Base-by-base conservation (phyloP, 2,888 invertebrate species). In the Fragum fragum region DNA sequence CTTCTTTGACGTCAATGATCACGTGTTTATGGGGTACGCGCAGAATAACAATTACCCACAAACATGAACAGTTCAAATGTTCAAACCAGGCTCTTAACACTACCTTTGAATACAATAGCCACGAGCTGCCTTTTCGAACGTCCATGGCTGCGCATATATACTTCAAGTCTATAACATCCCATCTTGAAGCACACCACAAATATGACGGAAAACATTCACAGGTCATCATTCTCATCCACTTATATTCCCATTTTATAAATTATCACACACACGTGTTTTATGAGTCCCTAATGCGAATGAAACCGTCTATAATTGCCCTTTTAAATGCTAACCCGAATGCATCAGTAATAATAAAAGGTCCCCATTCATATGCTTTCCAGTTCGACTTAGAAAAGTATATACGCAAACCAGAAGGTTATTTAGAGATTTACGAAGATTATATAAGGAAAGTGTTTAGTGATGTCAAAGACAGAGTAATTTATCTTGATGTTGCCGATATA, bases 121-220 rank as follows among this genome's bases (percentile, higher is more conserved):
- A 68, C 23, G 39, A 36, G n/a, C 66, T 68, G 1, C 66, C 66
- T 21, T 68, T 68, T n/a, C n/a, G 39, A 1, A 68, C 66, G 5
- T 21, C 21, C 5, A 21, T 39, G 21, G 42, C 26, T 5, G 26
- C 11, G n/a, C 57, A 23, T 23, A 21, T 11, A 26, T 57, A 21
- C 23, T 26, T 57, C 6, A 57, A 57, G 26, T 57, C 57, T 18
- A 57, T 57, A 26, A 57, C 11, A 57, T 3, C 9, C 2, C 26
- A 57, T 23, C 26, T 57, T 21, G 23, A 26, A 57, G 23, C 57
- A 26, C 47, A 47, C 14, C 47, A 47, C n/a, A 14, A 47, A n/a
- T 57, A 6, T n/a, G 57, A 26, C 11, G 57, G 57, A 57, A 57
- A 21, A 14, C 23, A 57, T 57, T 23, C 57, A 3, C 21, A 57